These are phyloP conservation scores for Hydroisotoma schaefferi DNA, from an alignment of 2,888 invertebrate species.

Conservation along the genomic window DNA sequence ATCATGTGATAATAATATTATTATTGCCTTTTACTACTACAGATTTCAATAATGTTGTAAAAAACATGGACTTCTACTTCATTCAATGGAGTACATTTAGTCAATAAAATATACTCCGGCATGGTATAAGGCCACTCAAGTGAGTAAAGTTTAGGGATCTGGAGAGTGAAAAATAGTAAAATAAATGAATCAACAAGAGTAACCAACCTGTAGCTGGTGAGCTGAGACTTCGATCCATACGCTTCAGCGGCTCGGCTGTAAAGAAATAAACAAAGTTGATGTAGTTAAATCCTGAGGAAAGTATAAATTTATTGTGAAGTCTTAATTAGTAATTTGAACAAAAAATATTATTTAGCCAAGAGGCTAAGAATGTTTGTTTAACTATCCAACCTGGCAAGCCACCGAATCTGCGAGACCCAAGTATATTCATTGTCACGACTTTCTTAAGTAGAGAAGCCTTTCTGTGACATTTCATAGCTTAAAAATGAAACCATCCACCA, in stretches of 20 bases:
- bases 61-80: too few relatives aligned
- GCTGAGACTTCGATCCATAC: constrained; percentile 47
- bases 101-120: not conserved
- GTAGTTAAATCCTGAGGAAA: too few relatives aligned
- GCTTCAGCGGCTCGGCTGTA: constrained; percentile 47
- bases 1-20: constrained; percentile 1
- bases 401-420: constrained; percentile 28
- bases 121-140: too few relatives aligned
- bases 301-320: not conserved
- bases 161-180: constrained; percentile 16
- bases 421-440: constrained; percentile 34
- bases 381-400: constrained; percentile 27
- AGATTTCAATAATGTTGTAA: constrained; percentile 9
- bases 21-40: not conserved
- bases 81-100: not conserved
- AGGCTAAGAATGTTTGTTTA: not conserved
- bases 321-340: not conserved
- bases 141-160: too few relatives aligned
- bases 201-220: constrained; percentile 48
- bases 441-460: not conserved
- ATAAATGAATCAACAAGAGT: constrained; percentile 6
- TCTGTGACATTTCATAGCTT: too few relatives aligned
- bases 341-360: not conserved
- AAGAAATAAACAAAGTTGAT: constrained; percentile 22
- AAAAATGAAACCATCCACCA: too few relatives aligned